Evolutionary conservation across 2,797 vertebrate genomes (phyloP).

Genomic region (Malacoraja senta): DNA sequence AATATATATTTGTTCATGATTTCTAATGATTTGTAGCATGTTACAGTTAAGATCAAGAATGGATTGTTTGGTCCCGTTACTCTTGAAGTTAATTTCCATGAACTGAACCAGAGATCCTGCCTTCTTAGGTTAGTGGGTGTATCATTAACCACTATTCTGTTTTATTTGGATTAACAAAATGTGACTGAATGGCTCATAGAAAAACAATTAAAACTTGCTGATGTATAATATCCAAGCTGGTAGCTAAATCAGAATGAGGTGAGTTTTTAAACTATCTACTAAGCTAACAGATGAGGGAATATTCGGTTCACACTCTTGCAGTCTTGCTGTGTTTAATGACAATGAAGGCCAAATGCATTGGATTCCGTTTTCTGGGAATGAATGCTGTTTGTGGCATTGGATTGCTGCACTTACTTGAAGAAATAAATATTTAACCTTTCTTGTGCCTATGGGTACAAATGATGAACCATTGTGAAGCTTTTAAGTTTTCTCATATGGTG

Average conservation of each 20-base stretch:
- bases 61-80: not conserved
- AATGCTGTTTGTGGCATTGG: not conserved
- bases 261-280: not conserved
- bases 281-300: not conserved
- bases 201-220: not conserved
- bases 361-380: not conserved
- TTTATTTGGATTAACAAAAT: not conserved
- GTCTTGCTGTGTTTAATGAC: not conserved
- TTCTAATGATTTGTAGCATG: not conserved
- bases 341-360: not conserved
- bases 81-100: not conserved
- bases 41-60: not conserved
- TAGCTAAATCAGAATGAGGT: not conserved
- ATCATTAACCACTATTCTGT: not conserved
- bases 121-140: not conserved
- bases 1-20: conserved; percentile 8
- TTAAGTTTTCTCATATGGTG: not conserved
- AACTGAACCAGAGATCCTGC: not conserved
- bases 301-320: not conserved
- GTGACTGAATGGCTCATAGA: not conserved
- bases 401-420: too few relatives aligned
- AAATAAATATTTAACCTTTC: not conserved
- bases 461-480: not conserved
- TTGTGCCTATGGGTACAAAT: not conserved
- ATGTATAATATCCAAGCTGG: not conserved